Conservation (phyloP, 2,113 vertebrate genomes). For the Anolis sagrei region DNA sequence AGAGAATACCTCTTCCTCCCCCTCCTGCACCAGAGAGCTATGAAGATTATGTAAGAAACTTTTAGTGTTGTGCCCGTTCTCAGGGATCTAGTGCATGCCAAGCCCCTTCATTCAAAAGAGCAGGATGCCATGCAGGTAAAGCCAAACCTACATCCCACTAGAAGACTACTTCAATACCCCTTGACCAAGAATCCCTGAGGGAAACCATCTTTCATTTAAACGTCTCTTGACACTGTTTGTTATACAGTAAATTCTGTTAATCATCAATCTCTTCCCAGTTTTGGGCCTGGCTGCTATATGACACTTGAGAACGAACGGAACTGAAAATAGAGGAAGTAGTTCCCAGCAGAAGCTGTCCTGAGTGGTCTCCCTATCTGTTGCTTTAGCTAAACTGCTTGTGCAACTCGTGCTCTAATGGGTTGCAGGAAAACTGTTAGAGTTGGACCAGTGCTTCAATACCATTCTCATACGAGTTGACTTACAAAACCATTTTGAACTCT, state of each 20-base stretch:
- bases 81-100: neutral
- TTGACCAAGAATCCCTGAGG: neutral
- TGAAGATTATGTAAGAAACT: conserved; percentile 89
- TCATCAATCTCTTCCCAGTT: neutral
- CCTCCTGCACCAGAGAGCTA: conserved; percentile 85
- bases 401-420: neutral
- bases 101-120: neutral
- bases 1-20: conserved; percentile 89
- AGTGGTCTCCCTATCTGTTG: neutral
- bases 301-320: neutral
- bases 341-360: too few species aligned
- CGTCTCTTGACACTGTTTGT: neutral
- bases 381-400: too few species aligned
- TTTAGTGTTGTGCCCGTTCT: neutral
- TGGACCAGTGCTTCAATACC: too few species aligned
- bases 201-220: neutral
- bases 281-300: neutral
- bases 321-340: too few species aligned
- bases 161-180: neutral
- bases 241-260: neutral
- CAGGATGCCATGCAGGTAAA: too few species aligned
- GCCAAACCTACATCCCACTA: too few species aligned
- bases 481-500: too few species aligned
- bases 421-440: too few species aligned
- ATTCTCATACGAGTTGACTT: too few species aligned